Percentiles rank a stretch among this genome's conserved stretches.
Conservation (phyloP, 2,113 vertebrate genomes). For the Leucosticte australis region DNA sequence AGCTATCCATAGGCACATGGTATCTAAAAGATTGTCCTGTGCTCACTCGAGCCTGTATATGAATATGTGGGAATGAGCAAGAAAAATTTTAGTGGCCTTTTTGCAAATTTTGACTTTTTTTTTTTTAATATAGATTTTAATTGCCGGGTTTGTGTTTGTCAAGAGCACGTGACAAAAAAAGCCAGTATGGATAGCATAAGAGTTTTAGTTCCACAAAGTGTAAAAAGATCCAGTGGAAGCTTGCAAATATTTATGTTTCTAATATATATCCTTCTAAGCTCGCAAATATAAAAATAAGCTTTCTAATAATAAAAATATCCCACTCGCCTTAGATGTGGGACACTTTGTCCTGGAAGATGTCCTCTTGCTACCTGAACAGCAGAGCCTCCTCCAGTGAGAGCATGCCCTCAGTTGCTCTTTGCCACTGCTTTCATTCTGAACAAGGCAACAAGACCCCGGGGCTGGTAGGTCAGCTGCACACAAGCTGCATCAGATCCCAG, state of each 20-base stretch:
- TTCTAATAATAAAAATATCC: conserved; percentile 16
- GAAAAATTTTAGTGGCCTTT: neutral
- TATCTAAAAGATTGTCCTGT: neutral
- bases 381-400: neutral
- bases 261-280: neutral
- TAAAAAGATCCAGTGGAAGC: neutral
- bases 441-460: neutral
- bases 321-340: neutral
- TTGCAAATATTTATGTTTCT: neutral
- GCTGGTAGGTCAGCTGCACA: neutral
- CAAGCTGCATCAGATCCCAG: neutral
- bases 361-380: neutral
- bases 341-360: neutral
- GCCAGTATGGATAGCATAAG: neutral
- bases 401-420: neutral
- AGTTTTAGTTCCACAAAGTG: neutral
- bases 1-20: neutral
- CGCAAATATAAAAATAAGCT: neutral
- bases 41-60: accelerated
- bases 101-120: neutral
- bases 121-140: neutral
- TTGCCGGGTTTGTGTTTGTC: neutral
- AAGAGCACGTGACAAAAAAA: neutral
- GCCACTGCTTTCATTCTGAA: neutral
- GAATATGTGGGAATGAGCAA: neutral